phyloP scores from a whole-genome alignment of 2,888 invertebrate species.

The Choreutis nemorana region DNA sequence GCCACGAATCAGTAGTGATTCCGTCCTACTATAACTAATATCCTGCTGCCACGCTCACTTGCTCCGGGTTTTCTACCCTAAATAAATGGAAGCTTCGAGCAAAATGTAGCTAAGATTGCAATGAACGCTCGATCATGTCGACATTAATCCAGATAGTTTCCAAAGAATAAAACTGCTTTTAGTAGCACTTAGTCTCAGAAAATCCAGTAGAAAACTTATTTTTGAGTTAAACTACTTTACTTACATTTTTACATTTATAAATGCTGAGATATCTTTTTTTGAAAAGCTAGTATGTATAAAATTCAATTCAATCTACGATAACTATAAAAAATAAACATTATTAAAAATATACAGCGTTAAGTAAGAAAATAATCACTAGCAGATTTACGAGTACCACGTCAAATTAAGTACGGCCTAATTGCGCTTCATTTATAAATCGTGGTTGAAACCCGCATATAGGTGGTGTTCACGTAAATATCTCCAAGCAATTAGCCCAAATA shows the following conservation, averaged over 20 bases:
- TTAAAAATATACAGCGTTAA: conserved; percentile 13
- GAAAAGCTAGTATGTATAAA: too few species aligned
- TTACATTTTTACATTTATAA: too few species aligned
- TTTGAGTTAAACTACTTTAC: too few species aligned
- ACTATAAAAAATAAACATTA: conserved; percentile 17
- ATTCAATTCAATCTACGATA: too few species aligned
- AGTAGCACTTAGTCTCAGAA: too few species aligned
- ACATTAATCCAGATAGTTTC: conserved; percentile 29
- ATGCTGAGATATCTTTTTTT: too few species aligned
- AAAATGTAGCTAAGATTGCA: conserved; percentile 11
- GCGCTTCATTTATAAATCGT: conserved; percentile 34
- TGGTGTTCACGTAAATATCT: conserved; percentile 28
- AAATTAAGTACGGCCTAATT: conserved; percentile 23
- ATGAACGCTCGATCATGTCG: conserved; percentile 14
- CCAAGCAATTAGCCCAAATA: conserved; percentile 35
- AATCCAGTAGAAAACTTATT: too few species aligned
- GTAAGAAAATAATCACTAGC: conserved; percentile 5
- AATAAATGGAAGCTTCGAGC: conserved; percentile 4
- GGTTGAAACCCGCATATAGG: conserved; percentile 21
- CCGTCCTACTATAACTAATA: conserved; percentile 23
- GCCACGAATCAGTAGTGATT: not conserved
- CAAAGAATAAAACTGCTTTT: too few species aligned
- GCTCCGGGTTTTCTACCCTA: conserved; percentile 6
- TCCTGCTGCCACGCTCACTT: conserved; percentile 12
- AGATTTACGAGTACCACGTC: conserved; percentile 10